A percentile compares a stretch with the other conserved stretches of the same genome.
phyloP scores from a whole-genome alignment of 1,140 invertebrate genomes.

The Magallana ariakensis region DNA sequence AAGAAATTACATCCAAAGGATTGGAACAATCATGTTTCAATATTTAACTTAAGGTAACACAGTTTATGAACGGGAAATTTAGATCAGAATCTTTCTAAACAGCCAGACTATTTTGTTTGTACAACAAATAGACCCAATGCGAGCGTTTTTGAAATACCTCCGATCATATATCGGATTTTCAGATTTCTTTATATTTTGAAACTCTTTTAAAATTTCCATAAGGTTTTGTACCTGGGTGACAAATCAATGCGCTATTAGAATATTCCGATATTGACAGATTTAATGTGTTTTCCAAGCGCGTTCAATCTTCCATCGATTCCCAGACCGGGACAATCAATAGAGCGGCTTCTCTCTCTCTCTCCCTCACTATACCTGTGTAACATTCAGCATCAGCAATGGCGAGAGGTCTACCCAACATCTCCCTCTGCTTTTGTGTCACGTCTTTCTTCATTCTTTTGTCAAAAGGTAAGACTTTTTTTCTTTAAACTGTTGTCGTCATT shows the following conservation, averaged over 20 bases:
- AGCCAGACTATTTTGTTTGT: too few relatives aligned
- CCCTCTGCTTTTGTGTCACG: constrained; percentile 3
- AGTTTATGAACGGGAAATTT: too few relatives aligned
- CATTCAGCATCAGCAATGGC: not conserved
- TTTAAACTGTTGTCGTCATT: too few relatives aligned
- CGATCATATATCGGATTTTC: not conserved
- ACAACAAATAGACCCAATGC: too few relatives aligned
- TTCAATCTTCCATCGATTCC: constrained; percentile 12
- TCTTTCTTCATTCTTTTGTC: constrained; percentile 20
- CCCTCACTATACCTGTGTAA: not conserved
- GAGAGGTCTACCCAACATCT: constrained; percentile 20
- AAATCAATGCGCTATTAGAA: not conserved
- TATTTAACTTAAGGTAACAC: too few relatives aligned
- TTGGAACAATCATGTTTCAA: too few relatives aligned
- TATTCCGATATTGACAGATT: constrained; percentile 20
- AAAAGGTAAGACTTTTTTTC: constrained; percentile 6
- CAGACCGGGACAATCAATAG: constrained; percentile 23
- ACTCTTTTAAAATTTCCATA: constrained; percentile 9
- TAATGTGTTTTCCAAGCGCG: not conserved
- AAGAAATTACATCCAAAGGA: too few relatives aligned
- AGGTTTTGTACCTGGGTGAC: not conserved
- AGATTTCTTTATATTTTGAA: constrained; percentile 21
- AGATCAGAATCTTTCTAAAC: too few relatives aligned
- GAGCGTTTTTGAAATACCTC: too few relatives aligned
- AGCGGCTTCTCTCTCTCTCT: not conserved